Base-by-base conservation (phyloP, 2,113 vertebrate species). In the Tricholaema leucomelas region DNA sequence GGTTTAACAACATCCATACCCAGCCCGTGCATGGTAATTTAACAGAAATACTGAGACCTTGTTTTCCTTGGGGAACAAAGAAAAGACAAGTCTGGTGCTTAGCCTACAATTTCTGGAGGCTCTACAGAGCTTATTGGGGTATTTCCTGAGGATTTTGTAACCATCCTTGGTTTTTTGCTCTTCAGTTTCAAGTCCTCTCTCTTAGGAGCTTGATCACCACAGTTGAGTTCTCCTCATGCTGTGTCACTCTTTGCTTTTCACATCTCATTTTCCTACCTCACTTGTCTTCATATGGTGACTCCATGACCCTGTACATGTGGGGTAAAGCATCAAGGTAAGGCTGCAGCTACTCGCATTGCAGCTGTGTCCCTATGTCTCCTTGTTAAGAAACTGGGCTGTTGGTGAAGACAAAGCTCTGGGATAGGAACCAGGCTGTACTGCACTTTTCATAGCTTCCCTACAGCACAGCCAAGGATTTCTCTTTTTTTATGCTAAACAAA, bases 41-140 rank as follows among this genome's bases (percentile, higher is more conserved):
- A 88, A 59, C 52, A 70, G 77, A 91, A 86, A 84, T 84, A 91
- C 2, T 67, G 30, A 77, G 86, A 76, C 67, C 78, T 74, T 40
- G 10, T 67, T 91, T 93, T 84, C 73, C 56, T 88, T 44, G 63
- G 78, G 63, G 65, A 88, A 78, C 70, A 91, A 77, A 63, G 42
- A n/a, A 31, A 36, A 91, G 46, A 46, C 40, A 75, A 74, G 36
- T 63, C 90, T 91, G 58, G 52, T 63, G 73, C 70, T 86, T 81
- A 78, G 64, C 89, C 67, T 88, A 38, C 60, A 61, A 44, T 54
- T 93, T 94, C 40, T 90, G 69, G 80, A 80, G 64, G 72, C 80
- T 93, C 38, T 91, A 50, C 27, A 54, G 67, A 58, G 64, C 27
- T 90, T 80, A 38, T 36, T 76, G 83, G 60, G 75, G 5, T 78